Evolutionary conservation across 2,797 vertebrate genomes (phyloP), one percentile per base, ranked within the genome.

Genomic region (Dicrostonyx torquatus): DNA sequence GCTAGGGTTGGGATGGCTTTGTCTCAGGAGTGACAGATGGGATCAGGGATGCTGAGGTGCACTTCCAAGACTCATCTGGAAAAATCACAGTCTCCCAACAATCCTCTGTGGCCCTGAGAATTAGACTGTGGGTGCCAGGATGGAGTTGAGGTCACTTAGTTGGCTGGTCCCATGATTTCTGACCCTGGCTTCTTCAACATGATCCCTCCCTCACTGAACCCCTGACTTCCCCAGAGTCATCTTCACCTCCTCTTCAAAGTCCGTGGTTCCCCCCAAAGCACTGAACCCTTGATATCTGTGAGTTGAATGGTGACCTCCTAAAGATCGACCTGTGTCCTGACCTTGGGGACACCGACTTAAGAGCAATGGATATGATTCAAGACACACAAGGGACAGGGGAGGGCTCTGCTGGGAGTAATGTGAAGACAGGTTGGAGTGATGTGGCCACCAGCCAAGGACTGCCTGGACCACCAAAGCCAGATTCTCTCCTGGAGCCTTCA

Each of bases 341-440:
- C 5, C 29, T 34, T 20, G 0, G 2, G 53, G 43, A n/a, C 43
- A 66, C 40, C 5, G 6, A n/a, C 40, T 31, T 2, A 58, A 58
- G 0, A 37, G 70, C n/a, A 7, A 22, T 18, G 72, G 45, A 40
- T 2, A 8, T 9, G 40, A 40, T 14, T 14, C 24, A 29, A 70
- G 22, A 48, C 34, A 43, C 20, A 26, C 17, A 34, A 64, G 31
- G 8, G 1, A 53, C 45, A 45, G 78, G 37, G 45, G 17, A 48
- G 37, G n/a, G 0, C 6, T 2, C 1, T 0, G 13, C 22, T 11
- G 20, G 22, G 34, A 58, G 72, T 4, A 34, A 29, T 0, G 1
- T 0, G 1, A 53, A 40, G 15, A 7, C 4, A 3, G 45, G 2
- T 6, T 2, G 29, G 24, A 55, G 72, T 3, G 45, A 40, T 2